Percentiles rank a stretch among this genome's conserved stretches.
Evolutionary conservation across 2,113 vertebrate species (phyloP).

Genomic region (Marmota flaviventris): DNA sequence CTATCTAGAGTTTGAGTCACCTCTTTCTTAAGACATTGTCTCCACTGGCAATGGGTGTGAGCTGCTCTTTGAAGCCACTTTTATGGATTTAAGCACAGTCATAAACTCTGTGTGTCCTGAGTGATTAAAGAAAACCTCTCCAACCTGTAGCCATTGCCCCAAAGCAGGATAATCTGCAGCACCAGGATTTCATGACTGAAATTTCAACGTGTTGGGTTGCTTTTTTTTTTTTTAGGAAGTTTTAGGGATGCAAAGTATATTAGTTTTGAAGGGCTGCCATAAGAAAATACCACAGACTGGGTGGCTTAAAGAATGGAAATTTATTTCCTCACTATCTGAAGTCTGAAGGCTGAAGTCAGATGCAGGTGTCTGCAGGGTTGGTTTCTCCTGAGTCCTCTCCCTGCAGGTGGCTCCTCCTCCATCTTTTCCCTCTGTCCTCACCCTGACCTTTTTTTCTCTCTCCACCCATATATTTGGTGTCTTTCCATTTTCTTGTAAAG

Average conservation of each 20-base stretch:
- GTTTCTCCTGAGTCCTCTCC: background rate
- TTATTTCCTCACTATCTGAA: background rate
- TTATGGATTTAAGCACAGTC: background rate
- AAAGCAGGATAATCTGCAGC: background rate
- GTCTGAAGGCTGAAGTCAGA: background rate
- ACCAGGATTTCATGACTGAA: background rate
- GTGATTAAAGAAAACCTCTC: background rate
- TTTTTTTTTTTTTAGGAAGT: slow-evolving; percentile 9
- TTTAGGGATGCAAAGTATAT: background rate
- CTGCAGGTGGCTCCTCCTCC: no score
- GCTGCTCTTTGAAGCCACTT: background rate
- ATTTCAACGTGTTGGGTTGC: background rate
- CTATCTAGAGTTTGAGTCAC: no score
- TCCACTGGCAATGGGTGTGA: background rate
- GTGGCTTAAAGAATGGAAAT: background rate
- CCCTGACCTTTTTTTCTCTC: background rate
- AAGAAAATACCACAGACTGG: background rate
- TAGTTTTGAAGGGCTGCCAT: background rate
- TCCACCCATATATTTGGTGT: background rate
- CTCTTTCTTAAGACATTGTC: background rate
- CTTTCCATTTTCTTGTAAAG: background rate
- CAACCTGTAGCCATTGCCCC: background rate
- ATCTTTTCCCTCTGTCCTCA: background rate
- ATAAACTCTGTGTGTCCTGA: background rate
- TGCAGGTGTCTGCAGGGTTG: background rate